These are phyloP conservation scores for Sylvietta virens DNA, from an alignment of 2,113 vertebrate species.

Conservation along the genomic window DNA sequence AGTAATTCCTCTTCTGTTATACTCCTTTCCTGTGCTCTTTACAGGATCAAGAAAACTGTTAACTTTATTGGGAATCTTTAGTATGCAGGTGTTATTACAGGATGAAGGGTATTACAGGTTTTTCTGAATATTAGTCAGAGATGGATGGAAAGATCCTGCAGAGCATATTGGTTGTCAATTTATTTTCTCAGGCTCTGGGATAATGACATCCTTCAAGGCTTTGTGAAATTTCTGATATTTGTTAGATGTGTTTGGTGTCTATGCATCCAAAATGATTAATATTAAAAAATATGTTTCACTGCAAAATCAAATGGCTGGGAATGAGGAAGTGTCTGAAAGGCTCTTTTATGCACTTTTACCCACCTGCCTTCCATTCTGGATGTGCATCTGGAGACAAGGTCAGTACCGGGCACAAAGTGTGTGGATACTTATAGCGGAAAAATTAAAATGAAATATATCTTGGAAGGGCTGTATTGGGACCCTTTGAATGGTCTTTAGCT, in stretches of 20 bases:
- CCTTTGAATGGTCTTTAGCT: neutral
- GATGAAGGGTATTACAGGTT: neutral
- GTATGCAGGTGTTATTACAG: neutral
- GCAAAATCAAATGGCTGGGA: neutral
- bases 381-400: neutral
- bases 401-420: accelerated
- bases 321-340: neutral
- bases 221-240: neutral
- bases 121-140: neutral
- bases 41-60: neutral
- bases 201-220: neutral
- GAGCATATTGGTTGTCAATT: neutral
- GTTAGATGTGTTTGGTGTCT: neutral
- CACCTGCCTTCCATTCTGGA: neutral
- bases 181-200: neutral
- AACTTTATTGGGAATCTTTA: neutral
- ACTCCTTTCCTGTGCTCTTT: neutral
- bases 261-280: neutral
- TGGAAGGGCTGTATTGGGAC: neutral
- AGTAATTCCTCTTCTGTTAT: neutral
- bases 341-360: neutral
- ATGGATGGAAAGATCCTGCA: neutral
- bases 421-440: neutral
- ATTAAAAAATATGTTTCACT: neutral
- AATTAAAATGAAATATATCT: neutral